phyloP scores from a whole-genome alignment of 2,888 invertebrate species.

The Zaprionus obscuricornis region DNA sequence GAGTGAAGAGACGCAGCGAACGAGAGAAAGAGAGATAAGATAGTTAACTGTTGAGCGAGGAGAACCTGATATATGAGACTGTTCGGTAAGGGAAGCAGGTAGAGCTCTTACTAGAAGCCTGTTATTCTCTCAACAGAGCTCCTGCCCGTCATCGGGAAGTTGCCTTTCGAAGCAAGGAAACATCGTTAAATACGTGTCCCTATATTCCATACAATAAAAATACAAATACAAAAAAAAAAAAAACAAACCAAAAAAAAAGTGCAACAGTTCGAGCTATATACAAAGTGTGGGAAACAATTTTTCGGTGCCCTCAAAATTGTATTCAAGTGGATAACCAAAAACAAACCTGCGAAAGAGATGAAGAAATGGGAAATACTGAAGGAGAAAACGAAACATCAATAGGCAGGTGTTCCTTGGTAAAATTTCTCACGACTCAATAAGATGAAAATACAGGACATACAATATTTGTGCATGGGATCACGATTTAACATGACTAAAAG shows the following conservation, averaged over 20 bases:
- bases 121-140: too few relatives aligned
- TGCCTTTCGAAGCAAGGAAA: too few relatives aligned
- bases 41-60: constrained; percentile 20
- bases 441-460: constrained; percentile 62
- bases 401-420: constrained; percentile 82
- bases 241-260: constrained; percentile 43
- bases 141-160: too few relatives aligned
- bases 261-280: constrained; percentile 62
- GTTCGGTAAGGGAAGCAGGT: constrained; percentile 57
- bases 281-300: constrained; percentile 82
- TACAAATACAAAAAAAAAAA: constrained; percentile 12
- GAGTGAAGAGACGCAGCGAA: constrained; percentile 8
- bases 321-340: constrained; percentile 68
- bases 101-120: constrained; percentile 53
- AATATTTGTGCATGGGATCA: constrained; percentile 50
- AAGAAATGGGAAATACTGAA: constrained; percentile 61
- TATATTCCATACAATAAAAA: not conserved
- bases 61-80: constrained; percentile 71
- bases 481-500: constrained; percentile 63
- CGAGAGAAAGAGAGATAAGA: constrained; percentile 42
- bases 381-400: constrained; percentile 55
- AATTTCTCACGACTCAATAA: constrained; percentile 79
- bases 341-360: constrained; percentile 4
- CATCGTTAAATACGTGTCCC: constrained; percentile 62
- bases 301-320: constrained; percentile 72